These are phyloP conservation scores for Ammodytes dubius DNA, from an alignment of 2,113 vertebrate genomes.

Conservation along the genomic window DNA sequence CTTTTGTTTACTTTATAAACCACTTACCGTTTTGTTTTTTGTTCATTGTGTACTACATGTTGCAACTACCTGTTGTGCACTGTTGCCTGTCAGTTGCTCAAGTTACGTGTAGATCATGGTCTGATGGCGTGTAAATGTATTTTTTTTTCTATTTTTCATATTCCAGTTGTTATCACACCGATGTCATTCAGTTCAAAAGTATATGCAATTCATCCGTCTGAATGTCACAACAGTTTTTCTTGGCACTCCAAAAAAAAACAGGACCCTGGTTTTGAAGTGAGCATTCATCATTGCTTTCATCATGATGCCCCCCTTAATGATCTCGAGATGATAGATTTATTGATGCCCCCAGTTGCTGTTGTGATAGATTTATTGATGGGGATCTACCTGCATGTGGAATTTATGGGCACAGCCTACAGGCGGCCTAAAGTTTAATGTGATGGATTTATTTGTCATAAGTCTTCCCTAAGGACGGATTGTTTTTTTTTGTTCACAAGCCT, in stretches of 20 bases:
- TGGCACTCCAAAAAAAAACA: not conserved
- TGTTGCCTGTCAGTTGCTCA: slow-evolving; percentile 48
- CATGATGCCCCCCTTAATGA: slow-evolving; percentile 45
- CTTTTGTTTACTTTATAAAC: slow-evolving; percentile 65
- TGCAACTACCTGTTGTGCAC: slow-evolving; percentile 67
- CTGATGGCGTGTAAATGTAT: slow-evolving; percentile 61
- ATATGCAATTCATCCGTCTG: slow-evolving; percentile 63
- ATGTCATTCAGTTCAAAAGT: slow-evolving; percentile 67
- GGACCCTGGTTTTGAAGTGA: slow-evolving; percentile 35
- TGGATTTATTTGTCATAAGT: slow-evolving; percentile 57
- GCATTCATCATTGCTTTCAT: slow-evolving; percentile 57
- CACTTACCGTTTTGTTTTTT: slow-evolving; percentile 72
- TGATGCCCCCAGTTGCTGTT: slow-evolving; percentile 53
- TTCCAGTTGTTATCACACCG: slow-evolving; percentile 64
- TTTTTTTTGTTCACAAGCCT: not conserved
- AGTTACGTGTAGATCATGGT: slow-evolving; percentile 63
- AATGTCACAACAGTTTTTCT: slow-evolving; percentile 40
- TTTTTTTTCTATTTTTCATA: slow-evolving; percentile 33
- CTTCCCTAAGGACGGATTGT: slow-evolving; percentile 24
- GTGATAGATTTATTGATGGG: slow-evolving; percentile 65
- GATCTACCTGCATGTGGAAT: slow-evolving; percentile 53
- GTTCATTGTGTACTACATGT: slow-evolving; percentile 71
- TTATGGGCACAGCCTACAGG: slow-evolving; percentile 46
- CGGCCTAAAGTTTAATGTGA: slow-evolving; percentile 52
- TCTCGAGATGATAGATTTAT: slow-evolving; percentile 63